phyloP scores from a whole-genome alignment of 2,797 vertebrate genomes.

The Urophycis tenuis region DNA sequence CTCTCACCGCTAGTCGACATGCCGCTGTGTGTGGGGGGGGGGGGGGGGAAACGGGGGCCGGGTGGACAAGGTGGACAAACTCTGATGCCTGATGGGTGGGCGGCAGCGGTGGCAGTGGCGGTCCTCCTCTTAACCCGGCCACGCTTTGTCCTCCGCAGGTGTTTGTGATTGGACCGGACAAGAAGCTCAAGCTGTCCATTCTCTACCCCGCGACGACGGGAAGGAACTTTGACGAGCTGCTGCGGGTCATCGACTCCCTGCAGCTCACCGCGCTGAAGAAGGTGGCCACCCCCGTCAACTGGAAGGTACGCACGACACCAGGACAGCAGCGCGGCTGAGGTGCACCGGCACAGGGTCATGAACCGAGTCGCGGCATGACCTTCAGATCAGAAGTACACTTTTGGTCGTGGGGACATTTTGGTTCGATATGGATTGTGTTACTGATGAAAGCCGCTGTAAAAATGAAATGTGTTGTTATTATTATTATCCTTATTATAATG shows the following conservation, averaged over 20 bases:
- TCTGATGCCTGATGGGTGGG: background rate
- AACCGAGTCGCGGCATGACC: background rate
- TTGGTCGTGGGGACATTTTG: background rate
- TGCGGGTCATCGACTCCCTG: slow-evolving; percentile 88
- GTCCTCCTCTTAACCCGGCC: background rate
- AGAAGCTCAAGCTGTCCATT: slow-evolving; percentile 94
- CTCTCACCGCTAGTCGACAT: background rate
- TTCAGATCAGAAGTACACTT: background rate
- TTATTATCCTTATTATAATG: background rate
- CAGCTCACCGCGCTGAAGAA: slow-evolving; percentile 88
- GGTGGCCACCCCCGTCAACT: slow-evolving; percentile 92
- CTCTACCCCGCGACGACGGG: slow-evolving; percentile 96
- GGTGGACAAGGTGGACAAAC: no score
- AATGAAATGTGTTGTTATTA: background rate
- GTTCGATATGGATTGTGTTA: background rate
- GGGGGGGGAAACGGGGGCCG: no score
- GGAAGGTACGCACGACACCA: slow-evolving; percentile 81
- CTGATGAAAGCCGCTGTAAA: no score
- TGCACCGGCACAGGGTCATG: no score
- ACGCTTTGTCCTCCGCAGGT: slow-evolving; percentile 66
- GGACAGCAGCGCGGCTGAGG: no score
- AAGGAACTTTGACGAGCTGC: slow-evolving; percentile 92
- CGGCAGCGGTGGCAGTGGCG: no score
- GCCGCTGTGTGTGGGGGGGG: no score
- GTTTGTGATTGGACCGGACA: slow-evolving; percentile 91